Conservation (phyloP, 2,888 invertebrate species). For the Rotaria sp. region DNA sequence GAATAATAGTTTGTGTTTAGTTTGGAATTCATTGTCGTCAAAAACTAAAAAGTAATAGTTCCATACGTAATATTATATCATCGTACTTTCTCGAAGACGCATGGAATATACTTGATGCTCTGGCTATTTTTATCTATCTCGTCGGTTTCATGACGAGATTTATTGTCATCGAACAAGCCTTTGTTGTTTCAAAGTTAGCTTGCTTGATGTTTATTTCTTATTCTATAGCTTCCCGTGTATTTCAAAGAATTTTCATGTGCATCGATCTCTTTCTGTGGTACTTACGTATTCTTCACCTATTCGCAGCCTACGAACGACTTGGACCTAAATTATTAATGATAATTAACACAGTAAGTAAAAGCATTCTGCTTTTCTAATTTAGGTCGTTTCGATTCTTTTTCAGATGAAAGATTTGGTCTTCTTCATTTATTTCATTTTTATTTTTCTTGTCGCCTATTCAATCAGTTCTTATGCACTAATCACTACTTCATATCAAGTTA, state of each 20-base stretch:
- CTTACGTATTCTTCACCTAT: neutral
- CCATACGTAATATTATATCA: too few species aligned
- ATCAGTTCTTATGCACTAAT: neutral
- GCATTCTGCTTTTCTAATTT: neutral
- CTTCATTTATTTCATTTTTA: neutral
- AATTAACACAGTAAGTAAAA: neutral
- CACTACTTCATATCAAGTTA: neutral
- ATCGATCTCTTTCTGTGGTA: neutral
- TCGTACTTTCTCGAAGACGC: too few species aligned
- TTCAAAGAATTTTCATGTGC: neutral
- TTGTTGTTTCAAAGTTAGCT: neutral
- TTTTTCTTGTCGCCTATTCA: neutral
- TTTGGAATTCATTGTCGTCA: too few species aligned
- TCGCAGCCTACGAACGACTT: neutral
- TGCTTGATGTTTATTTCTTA: neutral
- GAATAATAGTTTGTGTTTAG: too few species aligned
- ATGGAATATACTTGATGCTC: too few species aligned
- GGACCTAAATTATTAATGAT: neutral
- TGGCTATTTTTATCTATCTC: too few species aligned
- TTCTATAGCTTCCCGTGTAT: neutral
- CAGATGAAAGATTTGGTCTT: neutral
- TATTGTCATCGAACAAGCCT: neutral
- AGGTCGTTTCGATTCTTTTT: neutral
- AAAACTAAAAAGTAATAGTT: too few species aligned
- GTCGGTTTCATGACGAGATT: too few species aligned